Conservation (phyloP, 53 echinoderm and acorn worm species). For the Stichopus horrens region DNA sequence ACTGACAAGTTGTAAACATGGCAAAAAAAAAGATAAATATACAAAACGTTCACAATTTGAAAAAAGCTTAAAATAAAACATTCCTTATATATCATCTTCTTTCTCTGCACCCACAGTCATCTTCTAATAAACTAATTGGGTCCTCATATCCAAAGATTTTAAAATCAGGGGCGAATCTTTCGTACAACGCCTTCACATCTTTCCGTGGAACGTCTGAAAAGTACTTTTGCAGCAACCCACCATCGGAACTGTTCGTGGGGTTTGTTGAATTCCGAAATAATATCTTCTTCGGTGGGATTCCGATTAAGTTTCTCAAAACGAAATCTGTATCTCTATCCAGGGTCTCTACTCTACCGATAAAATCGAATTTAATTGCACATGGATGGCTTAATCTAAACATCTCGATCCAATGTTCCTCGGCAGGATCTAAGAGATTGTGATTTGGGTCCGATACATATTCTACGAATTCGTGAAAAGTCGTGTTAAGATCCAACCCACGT, state of each 20-base stretch:
- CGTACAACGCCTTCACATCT: slow-evolving; percentile 42
- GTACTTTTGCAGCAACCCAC: slow-evolving; percentile 45
- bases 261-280: slow-evolving; percentile 55
- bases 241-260: slow-evolving; percentile 69
- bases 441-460: slow-evolving; percentile 56
- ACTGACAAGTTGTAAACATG: not conserved
- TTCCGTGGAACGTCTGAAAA: slow-evolving; percentile 43
- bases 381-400: slow-evolving; percentile 68
- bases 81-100: not conserved
- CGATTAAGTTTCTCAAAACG: slow-evolving; percentile 30
- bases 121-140: slow-evolving; percentile 8
- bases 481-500: slow-evolving; percentile 52
- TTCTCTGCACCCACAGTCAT: not conserved
- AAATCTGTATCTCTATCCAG: slow-evolving; percentile 61
- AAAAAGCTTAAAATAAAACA: not conserved
- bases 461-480: slow-evolving; percentile 63
- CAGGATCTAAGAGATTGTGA: slow-evolving; percentile 50
- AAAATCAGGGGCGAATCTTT: slow-evolving; percentile 59
- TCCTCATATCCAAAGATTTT: slow-evolving; percentile 56
- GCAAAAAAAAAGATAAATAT: not conserved
- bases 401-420: slow-evolving; percentile 72
- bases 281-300: slow-evolving; percentile 21
- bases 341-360: slow-evolving; percentile 63
- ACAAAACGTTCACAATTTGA: too few relatives aligned
- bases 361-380: slow-evolving; percentile 58